phyloP scores from a whole-genome alignment of 2,888 invertebrate genomes.

The Cheilosia impressa region DNA sequence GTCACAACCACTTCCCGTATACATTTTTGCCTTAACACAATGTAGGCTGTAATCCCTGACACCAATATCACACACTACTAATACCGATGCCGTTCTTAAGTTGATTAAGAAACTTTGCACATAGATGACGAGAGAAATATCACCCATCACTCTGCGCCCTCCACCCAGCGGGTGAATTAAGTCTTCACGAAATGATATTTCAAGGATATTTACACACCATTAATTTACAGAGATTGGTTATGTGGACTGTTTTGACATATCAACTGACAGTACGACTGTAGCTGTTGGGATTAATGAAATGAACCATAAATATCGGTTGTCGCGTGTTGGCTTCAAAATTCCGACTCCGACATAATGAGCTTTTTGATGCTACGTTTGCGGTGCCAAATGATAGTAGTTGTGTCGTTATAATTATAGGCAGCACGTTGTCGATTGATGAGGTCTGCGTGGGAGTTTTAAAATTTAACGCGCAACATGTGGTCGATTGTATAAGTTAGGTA shows the following conservation, averaged over 20 bases:
- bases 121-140: slow-evolving; percentile 20
- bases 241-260: slow-evolving; percentile 45
- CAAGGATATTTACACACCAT: slow-evolving; percentile 56
- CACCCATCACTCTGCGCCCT: not conserved
- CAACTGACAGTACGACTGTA: slow-evolving; percentile 5
- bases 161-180: slow-evolving; percentile 36
- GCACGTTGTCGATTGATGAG: too few species aligned
- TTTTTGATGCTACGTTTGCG: too few species aligned
- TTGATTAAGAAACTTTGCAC: slow-evolving; percentile 51
- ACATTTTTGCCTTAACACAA: slow-evolving; percentile 12
- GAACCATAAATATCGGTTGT: slow-evolving; percentile 63
- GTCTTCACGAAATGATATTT: slow-evolving; percentile 60
- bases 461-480: too few species aligned
- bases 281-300: slow-evolving; percentile 33
- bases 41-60: slow-evolving; percentile 29
- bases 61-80: slow-evolving; percentile 36
- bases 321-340: slow-evolving; percentile 10
- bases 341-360: too few species aligned
- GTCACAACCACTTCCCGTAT: not conserved
- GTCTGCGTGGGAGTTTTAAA: too few species aligned
- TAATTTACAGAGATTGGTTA: slow-evolving; percentile 53
- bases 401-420: too few species aligned
- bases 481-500: too few species aligned
- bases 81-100: slow-evolving; percentile 32
- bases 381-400: too few species aligned